These are phyloP conservation scores for Chironomus tentans DNA, from an alignment of 2,888 invertebrate genomes.

Conservation along the genomic window DNA sequence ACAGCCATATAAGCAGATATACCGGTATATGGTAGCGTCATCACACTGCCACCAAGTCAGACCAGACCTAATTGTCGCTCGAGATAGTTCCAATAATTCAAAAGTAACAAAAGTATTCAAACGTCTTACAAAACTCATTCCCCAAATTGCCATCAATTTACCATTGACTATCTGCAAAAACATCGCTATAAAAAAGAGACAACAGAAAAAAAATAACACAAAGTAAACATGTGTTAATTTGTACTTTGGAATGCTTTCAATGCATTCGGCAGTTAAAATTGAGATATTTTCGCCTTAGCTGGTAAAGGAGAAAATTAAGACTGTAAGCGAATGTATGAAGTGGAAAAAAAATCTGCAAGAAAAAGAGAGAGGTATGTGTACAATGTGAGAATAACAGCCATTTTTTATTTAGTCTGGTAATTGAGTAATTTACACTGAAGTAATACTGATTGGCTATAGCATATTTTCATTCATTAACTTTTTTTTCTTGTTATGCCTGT, in stretches of 20 bases:
- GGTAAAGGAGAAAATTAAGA: constrained; percentile 24
- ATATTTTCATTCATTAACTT: background rate
- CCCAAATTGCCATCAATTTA: too few species aligned
- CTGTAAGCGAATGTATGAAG: background rate
- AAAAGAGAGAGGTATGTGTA: background rate
- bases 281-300: constrained; percentile 18
- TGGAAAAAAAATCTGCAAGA: background rate
- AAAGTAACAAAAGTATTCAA: too few species aligned
- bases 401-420: constrained; percentile 21
- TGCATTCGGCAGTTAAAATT: constrained; percentile 17
- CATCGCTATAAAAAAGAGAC: background rate
- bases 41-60: too few species aligned
- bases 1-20: too few species aligned
- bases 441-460: constrained; percentile 17
- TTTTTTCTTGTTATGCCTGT: background rate
- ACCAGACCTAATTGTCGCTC: too few species aligned
- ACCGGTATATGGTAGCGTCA: too few species aligned
- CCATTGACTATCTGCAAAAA: background rate
- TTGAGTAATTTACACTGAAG: constrained; percentile 25
- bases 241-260: constrained; percentile 19
- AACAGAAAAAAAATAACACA: background rate
- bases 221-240: constrained; percentile 24
- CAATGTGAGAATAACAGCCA: constrained; percentile 4
- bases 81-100: too few species aligned
- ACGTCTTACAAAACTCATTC: too few species aligned